Percentiles rank a stretch among this genome's conserved stretches.
Evolutionary conservation across 2,797 vertebrate genomes (phyloP).

Genomic region (Syngnathus acus): DNA sequence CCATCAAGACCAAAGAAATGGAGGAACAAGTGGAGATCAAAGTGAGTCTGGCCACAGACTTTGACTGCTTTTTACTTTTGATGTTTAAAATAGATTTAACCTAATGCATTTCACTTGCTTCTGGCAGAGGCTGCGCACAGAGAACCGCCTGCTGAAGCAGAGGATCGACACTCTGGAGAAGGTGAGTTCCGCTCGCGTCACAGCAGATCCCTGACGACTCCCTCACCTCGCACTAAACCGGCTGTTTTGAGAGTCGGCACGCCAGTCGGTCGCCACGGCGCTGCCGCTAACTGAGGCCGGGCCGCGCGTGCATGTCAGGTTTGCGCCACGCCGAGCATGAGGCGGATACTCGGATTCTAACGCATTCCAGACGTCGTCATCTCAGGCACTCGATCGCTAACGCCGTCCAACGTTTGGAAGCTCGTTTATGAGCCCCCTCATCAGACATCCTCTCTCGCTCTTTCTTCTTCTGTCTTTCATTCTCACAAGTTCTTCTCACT

Average conservation of each 20-base stretch:
- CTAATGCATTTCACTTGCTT: constrained; percentile 1
- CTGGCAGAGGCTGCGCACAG: constrained; percentile 89
- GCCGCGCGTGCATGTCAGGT: constrained; percentile 1
- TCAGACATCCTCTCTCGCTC: not conserved
- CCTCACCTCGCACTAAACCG: constrained; percentile 55
- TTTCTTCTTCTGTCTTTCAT: constrained; percentile 8
- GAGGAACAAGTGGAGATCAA: constrained; percentile 99
- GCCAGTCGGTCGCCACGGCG: constrained; percentile 3
- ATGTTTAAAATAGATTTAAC: not conserved
- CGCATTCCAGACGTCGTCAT: not conserved
- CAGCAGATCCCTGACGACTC: constrained; percentile 11
- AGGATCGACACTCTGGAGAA: constrained; percentile 97
- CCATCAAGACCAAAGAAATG: constrained; percentile 98
- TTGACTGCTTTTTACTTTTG: not conserved
- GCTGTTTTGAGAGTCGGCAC: not conserved
- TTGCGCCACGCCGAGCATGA: constrained; percentile 40
- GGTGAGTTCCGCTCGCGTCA: constrained; percentile 71
- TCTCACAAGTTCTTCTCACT: constrained; percentile 8
- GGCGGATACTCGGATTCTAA: constrained; percentile 15
- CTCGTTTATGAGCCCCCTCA: not conserved
- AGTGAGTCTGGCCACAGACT: constrained; percentile 61
- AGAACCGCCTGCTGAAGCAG: constrained; percentile 94
- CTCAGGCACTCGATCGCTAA: not conserved
- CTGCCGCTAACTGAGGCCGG: constrained; percentile 23
- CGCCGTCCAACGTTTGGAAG: not conserved